Evolutionary conservation across 2,113 vertebrate genomes (phyloP).

Genomic region (Ameiurus melas): DNA sequence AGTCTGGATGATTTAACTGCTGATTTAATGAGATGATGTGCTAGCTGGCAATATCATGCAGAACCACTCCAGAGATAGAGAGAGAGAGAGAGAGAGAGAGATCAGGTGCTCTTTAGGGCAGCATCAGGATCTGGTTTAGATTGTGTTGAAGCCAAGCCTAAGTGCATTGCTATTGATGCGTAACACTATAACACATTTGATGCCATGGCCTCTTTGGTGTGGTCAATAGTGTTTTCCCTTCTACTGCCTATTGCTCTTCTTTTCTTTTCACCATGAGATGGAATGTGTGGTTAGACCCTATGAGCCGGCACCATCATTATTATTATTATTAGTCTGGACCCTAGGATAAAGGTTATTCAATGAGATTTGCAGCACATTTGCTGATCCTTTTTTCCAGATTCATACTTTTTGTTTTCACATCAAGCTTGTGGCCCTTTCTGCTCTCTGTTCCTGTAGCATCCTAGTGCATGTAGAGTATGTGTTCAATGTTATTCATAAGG

Average conservation of each 20-base stretch:
- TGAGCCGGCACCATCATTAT: background rate
- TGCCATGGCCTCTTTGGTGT: slow-evolving; percentile 21
- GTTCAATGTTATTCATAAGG: slow-evolving; percentile 51
- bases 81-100: slow-evolving; percentile 6
- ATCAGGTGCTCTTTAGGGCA: slow-evolving; percentile 30
- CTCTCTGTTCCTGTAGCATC: background rate
- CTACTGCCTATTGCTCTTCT: background rate
- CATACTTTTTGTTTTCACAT: background rate
- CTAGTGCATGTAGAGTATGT: slow-evolving; percentile 4
- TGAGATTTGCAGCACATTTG: background rate
- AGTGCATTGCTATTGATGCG: slow-evolving; percentile 44
- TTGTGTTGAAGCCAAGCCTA: slow-evolving; percentile 32
- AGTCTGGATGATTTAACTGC: slow-evolving; percentile 3
- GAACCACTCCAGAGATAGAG: background rate
- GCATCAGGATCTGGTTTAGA: slow-evolving; percentile 43
- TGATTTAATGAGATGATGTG: slow-evolving; percentile 28
- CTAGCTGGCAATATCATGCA: slow-evolving; percentile 32
- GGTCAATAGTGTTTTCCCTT: slow-evolving; percentile 35
- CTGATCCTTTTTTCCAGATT: background rate
- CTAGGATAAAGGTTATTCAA: background rate
- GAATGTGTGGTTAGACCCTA: slow-evolving; percentile 27
- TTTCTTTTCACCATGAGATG: slow-evolving; percentile 31
- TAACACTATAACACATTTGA: slow-evolving; percentile 53
- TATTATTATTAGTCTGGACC: background rate
- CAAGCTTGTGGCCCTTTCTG: background rate